A percentile compares a stretch with the other conserved stretches of the same genome.
Conservation (phyloP, 2,797 vertebrate species). For the Erpetoichthys calabaricus region DNA sequence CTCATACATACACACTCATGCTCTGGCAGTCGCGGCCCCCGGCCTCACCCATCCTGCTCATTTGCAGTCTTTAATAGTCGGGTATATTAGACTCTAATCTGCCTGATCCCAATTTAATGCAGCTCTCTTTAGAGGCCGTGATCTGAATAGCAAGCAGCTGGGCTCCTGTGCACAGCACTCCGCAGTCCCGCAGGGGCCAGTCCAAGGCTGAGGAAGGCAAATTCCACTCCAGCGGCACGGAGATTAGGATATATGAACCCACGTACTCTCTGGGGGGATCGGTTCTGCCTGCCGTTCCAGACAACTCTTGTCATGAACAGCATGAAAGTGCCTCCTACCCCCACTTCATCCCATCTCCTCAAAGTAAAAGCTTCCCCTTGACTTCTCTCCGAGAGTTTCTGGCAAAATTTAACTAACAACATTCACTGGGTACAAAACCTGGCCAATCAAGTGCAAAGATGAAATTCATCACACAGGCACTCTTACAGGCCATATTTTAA, state of each 20-base stretch:
- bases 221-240: constrained; percentile 47
- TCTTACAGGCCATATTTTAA: too few relatives aligned
- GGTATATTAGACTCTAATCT: constrained; percentile 96
- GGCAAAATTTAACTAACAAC: too few relatives aligned
- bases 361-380: too few relatives aligned
- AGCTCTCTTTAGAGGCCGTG: constrained; percentile 61
- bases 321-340: too few relatives aligned
- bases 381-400: too few relatives aligned
- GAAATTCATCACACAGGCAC: too few relatives aligned
- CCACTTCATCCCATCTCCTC: too few relatives aligned
- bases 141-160: constrained; percentile 58
- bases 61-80: constrained; percentile 84
- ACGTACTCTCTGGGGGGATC: constrained; percentile 22
- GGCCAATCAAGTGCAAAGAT: too few relatives aligned
- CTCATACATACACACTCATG: constrained; percentile 27
- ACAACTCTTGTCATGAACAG: too few relatives aligned
- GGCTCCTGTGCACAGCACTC: constrained; percentile 50
- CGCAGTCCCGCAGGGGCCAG: constrained; percentile 52
- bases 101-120: constrained; percentile 97
- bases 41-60: constrained; percentile 70
- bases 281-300: too few relatives aligned
- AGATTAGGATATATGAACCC: constrained; percentile 45
- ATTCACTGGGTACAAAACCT: too few relatives aligned
- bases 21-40: constrained; percentile 34
- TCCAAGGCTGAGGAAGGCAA: constrained; percentile 58